Conservation (phyloP, 30 jellyfish, hydroid and myxozoan species). For the Turritopsis rubra region DNA sequence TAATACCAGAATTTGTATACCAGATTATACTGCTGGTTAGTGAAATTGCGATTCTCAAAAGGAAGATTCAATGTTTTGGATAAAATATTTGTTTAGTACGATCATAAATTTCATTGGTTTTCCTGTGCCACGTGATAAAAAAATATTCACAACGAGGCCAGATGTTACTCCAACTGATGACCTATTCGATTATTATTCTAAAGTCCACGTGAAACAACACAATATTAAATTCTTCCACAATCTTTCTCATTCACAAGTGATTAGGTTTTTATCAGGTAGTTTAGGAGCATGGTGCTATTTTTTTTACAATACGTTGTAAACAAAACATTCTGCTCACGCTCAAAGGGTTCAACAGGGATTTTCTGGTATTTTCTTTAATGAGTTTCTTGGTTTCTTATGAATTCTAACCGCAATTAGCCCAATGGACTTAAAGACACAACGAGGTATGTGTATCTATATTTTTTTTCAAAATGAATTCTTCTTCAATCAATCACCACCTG, state of each 20-base stretch:
- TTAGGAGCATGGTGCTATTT: neutral
- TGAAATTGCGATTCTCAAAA: neutral
- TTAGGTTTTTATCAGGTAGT: neutral
- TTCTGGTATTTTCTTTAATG: neutral
- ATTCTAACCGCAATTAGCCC: neutral
- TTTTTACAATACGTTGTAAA: neutral
- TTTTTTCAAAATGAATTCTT: too few relatives aligned
- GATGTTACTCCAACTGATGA: neutral
- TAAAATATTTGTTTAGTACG: conserved; percentile 30
- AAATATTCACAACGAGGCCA: conserved; percentile 16
- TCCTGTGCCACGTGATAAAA: conserved; percentile 27
- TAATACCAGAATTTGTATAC: neutral
- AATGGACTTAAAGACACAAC: neutral
- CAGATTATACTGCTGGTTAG: neutral
- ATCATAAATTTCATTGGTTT: conserved; percentile 7
- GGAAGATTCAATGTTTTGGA: conserved; percentile 20
- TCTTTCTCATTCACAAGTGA: neutral
- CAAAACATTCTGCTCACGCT: neutral
- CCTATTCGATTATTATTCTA: neutral
- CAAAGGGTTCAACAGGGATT: neutral
- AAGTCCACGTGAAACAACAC: neutral
- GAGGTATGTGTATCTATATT: neutral
- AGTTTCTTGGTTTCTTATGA: too few relatives aligned
- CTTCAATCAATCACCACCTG: neutral
- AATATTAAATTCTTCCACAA: neutral